Evolutionary conservation across 2,797 vertebrate genomes (phyloP), one percentile per base, ranked within the genome.

Genomic region (Pipistrellus pipistrellus): DNA sequence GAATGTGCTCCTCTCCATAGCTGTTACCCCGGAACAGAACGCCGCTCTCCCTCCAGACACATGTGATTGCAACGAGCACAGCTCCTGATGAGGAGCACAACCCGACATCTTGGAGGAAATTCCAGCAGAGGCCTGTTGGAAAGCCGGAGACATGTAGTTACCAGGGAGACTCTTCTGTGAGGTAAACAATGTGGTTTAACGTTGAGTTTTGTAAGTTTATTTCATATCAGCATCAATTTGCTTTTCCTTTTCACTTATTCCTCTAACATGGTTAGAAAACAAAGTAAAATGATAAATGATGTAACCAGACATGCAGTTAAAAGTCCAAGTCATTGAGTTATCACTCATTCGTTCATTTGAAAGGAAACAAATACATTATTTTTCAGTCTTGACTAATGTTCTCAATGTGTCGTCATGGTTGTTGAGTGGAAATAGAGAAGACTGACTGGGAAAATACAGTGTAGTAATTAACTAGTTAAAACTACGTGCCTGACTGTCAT

Each of bases 1-100:
- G 66, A 94, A 95, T 97, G 93, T 96, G 97, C 84, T 95, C 95
- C 69, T 95, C 91, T 81, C 62, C 96, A 93, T 97, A 97, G 97
- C 97, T 97, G 96, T 93, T 94, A 85, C 41, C 64, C 55, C 0
- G 0, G 94, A 35, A 71, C 62, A 90, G 90, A 88, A 64, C 1
- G 8, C 12, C 51, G 3, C 84, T 71, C 55, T 91, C 75, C 51
- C 68, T 69, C 51, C 68, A 77, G 62, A 18, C 90, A 76, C 71
- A 12, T 93, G 84, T 83, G 96, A 94, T 94, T 93, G 82, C 90
- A 88, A 96, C 80, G 91, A 96, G 90, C 91, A 94, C 94, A 91
- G 95, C 66, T 90, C 88, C 73, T 90, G 94, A 94, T 93, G 91
- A 95, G 90, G 41, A 72, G 77, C 7, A 17, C 30, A 53, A 25